Percentiles rank a stretch among this genome's conserved stretches.
These are phyloP conservation scores for Parelbella ahira DNA, from an alignment of 2,888 invertebrate species.

Conservation along the genomic window DNA sequence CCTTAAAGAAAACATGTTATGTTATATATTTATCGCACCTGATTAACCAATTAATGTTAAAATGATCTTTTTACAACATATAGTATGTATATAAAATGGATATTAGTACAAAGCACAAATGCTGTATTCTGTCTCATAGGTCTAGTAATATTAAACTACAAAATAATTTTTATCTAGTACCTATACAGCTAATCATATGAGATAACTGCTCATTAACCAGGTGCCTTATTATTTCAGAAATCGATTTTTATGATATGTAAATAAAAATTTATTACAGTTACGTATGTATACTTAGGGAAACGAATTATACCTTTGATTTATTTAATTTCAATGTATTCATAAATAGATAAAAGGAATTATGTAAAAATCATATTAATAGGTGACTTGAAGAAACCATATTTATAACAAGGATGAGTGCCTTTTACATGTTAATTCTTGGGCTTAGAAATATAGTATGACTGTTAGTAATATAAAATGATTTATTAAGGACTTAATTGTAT, in stretches of 20 bases:
- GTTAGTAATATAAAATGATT: conserved; percentile 67
- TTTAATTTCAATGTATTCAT: conserved; percentile 17
- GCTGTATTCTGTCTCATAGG: conserved; percentile 32
- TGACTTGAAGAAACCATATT: conserved; percentile 37
- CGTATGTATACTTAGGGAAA: conserved; percentile 26
- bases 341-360: conserved; percentile 11
- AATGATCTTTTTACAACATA: conserved; percentile 29
- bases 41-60: conserved; percentile 11
- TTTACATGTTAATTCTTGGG: conserved; percentile 55
- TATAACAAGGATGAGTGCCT: conserved; percentile 72
- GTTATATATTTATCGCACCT: conserved; percentile 22
- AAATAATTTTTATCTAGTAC: conserved; percentile 10
- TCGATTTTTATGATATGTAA: conserved; percentile 21
- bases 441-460: conserved; percentile 56
- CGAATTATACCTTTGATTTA: conserved; percentile 22
- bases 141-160: conserved; percentile 1
- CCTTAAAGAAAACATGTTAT: no score
- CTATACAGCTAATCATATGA: conserved; percentile 32
- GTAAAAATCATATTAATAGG: conserved; percentile 15
- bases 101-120: conserved; percentile 55
- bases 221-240: conserved; percentile 55
- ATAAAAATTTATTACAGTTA: conserved; percentile 30
- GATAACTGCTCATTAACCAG: conserved; percentile 46
- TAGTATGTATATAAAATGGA: conserved; percentile 44
- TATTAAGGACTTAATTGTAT: conserved; percentile 56